Evolutionary conservation across 2,797 vertebrate species (phyloP), one percentile per base, ranked within the genome.

Genomic region (Manis pentadactyla): DNA sequence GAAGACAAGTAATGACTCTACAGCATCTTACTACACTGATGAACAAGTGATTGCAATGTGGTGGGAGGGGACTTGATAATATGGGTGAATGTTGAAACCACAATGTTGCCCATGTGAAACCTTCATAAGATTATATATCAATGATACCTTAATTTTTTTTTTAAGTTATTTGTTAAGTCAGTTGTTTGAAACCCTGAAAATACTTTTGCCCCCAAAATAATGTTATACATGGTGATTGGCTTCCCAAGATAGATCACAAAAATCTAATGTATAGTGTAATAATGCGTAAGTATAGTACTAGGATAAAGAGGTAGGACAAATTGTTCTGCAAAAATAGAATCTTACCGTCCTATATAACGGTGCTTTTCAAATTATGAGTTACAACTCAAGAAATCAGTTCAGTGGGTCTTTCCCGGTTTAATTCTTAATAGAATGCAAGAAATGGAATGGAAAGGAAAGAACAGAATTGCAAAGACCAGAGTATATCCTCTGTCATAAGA

Each of bases 311-410:
- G 25, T 68, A 68, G 93, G 42, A 95, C 25, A 81, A 82, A 95
- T 23, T 91, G 57, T 87, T 96, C 92, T 94, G 53, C 86, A 94
- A 95, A 97, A 96, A 89, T 63, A 97, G 57, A 95, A 96, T 88
- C 87, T 95, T 92, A 81, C 31, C 78, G 88, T 81, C 42, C 78
- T 59, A 21, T 21, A 89, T 1, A 87, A 86, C 64, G 87, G 46
- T 51, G 23, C 34, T 75, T 90, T 94, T 95, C 85, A 95, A 95
- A 91, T 89, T 90, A 59, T 90, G 64, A 84, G 87, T 95, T 87
- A 86, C 59, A 95, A 87, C 7, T 85, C 90, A 95, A 77, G 90
- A 97, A 94, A 95, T 96, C 82, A 71, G 71, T 96, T 95, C 95
- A 84, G 29, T 81, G 14, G 4, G 85, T 92, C 92, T 92, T 88